These are phyloP conservation scores for Catharus minimus DNA, from an alignment of 2,113 vertebrate species.

Conservation along the genomic window DNA sequence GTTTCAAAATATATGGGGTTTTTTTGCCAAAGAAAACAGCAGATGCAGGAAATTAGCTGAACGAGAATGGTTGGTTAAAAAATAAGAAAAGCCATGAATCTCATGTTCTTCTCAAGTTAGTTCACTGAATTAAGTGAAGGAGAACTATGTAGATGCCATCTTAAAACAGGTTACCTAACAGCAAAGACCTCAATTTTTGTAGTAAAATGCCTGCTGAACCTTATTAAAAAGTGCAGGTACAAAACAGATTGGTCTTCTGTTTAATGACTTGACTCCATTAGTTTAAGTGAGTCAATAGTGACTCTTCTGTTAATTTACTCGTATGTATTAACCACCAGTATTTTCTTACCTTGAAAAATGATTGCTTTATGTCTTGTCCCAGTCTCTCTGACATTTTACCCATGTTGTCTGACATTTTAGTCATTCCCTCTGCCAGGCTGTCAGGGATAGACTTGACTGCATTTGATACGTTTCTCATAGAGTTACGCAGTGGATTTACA, in stretches of 20 bases:
- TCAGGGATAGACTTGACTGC: constrained; percentile 96
- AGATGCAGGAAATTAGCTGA: not conserved
- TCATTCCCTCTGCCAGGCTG: constrained; percentile 98
- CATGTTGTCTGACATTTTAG: constrained; percentile 97
- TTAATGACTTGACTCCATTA: not conserved
- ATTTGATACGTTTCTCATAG: constrained; percentile 98
- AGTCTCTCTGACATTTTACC: constrained; percentile 96
- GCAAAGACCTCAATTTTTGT: not conserved
- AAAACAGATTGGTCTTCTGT: not conserved
- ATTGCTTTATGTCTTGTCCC: constrained; percentile 96
- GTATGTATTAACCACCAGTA: not conserved
- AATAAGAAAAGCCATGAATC: not conserved
- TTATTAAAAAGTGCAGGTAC: not conserved
- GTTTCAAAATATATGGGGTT: fast-evolving
- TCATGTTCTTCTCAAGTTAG: not conserved
- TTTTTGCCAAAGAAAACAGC: not conserved
- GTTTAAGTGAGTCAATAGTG: not conserved
- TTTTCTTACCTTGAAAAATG: constrained; percentile 93
- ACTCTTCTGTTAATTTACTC: not conserved
- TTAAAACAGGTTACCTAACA: not conserved
- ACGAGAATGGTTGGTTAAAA: not conserved
- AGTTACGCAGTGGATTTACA: constrained; percentile 97
- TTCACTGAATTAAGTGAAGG: not conserved
- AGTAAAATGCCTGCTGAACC: not conserved
- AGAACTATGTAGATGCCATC: not conserved